Evolutionary conservation across 2,113 vertebrate genomes (phyloP).

Genomic region (Eidolon helvum): DNA sequence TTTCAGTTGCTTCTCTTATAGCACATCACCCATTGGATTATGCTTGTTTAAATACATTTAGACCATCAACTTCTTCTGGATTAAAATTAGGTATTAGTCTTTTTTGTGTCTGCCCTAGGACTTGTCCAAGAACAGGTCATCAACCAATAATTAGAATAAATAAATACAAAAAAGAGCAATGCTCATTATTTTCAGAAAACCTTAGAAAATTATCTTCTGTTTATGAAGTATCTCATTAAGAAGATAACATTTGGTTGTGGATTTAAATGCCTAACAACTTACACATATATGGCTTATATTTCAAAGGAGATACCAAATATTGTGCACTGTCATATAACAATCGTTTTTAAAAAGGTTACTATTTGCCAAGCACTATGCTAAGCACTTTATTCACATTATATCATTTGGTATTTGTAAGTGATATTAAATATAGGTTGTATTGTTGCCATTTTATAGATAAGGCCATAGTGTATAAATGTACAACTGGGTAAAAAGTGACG

Average conservation of each 20-base stretch:
- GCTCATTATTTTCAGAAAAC: slow-evolving; percentile 6
- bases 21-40: background rate
- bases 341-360: background rate
- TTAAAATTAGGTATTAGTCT: background rate
- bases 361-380: background rate
- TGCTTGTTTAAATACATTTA: background rate
- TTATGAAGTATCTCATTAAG: slow-evolving; percentile 18
- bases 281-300: background rate
- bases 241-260: background rate
- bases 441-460: background rate
- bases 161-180: background rate
- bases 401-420: background rate
- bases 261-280: background rate
- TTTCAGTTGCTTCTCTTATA: background rate
- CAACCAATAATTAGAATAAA: background rate
- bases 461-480: background rate
- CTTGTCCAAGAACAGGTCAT: background rate
- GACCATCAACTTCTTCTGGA: background rate
- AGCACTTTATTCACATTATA: background rate
- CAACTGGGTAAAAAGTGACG: background rate
- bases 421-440: background rate
- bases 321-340: background rate
- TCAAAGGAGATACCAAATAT: slow-evolving; percentile 1
- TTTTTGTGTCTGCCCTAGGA: background rate
- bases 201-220: background rate